A percentile compares a stretch with the other conserved stretches of the same genome.
Conservation (phyloP, 2,113 vertebrate species). For the Prolemur simus region DNA sequence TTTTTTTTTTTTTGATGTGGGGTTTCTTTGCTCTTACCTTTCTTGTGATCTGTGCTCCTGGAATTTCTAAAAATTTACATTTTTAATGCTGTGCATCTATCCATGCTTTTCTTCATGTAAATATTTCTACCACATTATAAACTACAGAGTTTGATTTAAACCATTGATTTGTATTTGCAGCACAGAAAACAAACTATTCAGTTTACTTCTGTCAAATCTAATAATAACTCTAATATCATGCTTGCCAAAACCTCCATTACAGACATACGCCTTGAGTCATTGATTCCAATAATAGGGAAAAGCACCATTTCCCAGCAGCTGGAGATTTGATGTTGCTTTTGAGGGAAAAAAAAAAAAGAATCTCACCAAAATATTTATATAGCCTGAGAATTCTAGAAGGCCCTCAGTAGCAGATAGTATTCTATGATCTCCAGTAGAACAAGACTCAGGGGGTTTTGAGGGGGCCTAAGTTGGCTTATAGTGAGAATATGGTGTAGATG, state of each 20-base stretch:
- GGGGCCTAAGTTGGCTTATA: background rate
- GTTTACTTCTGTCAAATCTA: slow-evolving; percentile 70
- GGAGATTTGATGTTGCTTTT: slow-evolving; percentile 63
- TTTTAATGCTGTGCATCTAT: slow-evolving; percentile 41
- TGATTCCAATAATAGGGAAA: slow-evolving; percentile 71
- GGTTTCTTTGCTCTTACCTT: slow-evolving; percentile 36
- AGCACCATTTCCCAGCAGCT: slow-evolving; percentile 68
- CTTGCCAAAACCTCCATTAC: slow-evolving; percentile 84
- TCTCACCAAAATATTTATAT: slow-evolving; percentile 52
- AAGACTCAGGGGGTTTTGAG: background rate
- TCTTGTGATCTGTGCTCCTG: background rate
- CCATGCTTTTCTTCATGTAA: slow-evolving; percentile 57
- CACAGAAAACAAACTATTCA: slow-evolving; percentile 75
- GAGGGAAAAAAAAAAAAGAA: slow-evolving; percentile 36
- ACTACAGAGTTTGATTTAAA: slow-evolving; percentile 54
- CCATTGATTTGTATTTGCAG: slow-evolving; percentile 74
- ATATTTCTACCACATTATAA: slow-evolving; percentile 72
- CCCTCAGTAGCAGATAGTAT: background rate
- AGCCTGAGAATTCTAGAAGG: slow-evolving; percentile 25
- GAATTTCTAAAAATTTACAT: slow-evolving; percentile 52
- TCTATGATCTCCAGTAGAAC: background rate
- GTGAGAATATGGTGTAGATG: background rate
- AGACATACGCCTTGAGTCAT: slow-evolving; percentile 75
- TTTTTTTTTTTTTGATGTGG: background rate
- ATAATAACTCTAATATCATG: slow-evolving; percentile 55